Evolutionary conservation across 2,113 vertebrate genomes (phyloP).

Genomic region (Chelonoidis abingdonii): DNA sequence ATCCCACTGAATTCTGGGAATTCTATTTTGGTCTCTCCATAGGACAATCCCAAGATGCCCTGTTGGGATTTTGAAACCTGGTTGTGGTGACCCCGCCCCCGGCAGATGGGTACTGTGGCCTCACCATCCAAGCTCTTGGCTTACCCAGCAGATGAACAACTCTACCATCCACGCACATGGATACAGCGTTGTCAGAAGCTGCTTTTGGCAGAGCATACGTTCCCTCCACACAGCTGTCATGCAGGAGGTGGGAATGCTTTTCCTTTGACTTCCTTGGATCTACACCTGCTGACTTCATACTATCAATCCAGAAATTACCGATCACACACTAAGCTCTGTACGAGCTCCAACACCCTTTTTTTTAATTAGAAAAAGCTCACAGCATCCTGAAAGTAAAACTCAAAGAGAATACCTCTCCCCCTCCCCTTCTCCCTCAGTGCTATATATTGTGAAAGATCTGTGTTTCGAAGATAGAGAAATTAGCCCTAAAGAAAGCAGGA

Average conservation of each 20-base stretch:
- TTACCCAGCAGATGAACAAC: no score
- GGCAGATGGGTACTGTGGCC: no score
- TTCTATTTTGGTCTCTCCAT: not conserved
- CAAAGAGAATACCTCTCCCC: rapidly evolving
- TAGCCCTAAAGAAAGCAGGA: not conserved
- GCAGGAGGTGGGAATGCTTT: not conserved
- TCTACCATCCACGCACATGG: no score
- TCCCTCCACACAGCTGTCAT: not conserved
- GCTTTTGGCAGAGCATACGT: not conserved
- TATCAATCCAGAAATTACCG: not conserved
- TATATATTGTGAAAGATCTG: not conserved
- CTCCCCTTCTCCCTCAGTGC: not conserved
- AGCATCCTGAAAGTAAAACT: not conserved
- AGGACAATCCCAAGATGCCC: no score
- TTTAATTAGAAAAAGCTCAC: not conserved
- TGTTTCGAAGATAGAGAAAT: not conserved
- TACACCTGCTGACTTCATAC: not conserved
- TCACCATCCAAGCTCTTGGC: no score
- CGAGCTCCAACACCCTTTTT: rapidly evolving
- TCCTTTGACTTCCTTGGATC: not conserved
- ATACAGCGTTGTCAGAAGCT: no score
- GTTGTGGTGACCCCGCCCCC: no score
- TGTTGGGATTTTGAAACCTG: no score
- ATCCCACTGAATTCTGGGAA: not conserved
- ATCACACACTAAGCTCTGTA: not conserved